phyloP scores from a whole-genome alignment of 2,888 invertebrate species.

The Entomobrya multifasciata region DNA sequence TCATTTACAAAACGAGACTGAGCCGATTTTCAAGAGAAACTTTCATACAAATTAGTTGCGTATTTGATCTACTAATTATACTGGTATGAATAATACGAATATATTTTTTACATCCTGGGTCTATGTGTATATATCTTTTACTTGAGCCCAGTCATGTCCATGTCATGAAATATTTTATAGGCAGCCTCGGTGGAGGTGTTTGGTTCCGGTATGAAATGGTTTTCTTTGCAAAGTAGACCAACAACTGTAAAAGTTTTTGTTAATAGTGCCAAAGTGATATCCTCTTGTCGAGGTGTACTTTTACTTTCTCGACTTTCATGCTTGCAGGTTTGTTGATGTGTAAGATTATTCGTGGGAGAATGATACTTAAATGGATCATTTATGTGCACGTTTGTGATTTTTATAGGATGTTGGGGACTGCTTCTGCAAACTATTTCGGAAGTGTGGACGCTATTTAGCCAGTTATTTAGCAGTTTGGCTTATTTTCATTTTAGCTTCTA shows the following conservation, averaged over 20 bases:
- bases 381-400: background rate
- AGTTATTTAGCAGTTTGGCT: conserved; percentile 58
- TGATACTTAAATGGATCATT: background rate
- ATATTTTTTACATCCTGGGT: background rate
- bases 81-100: conserved; percentile 30
- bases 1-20: conserved; percentile 48
- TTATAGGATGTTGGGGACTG: conserved; percentile 31
- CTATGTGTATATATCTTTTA: background rate
- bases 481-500: conserved; percentile 35
- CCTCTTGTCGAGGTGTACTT: conserved; percentile 57
- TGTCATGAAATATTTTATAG: background rate
- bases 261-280: conserved; percentile 62
- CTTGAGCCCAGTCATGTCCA: background rate
- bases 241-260: conserved; percentile 20
- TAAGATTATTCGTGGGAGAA: background rate
- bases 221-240: conserved; percentile 16
- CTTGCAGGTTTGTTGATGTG: conserved; percentile 47
- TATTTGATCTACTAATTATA: conserved; percentile 53
- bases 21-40: conserved; percentile 50
- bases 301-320: conserved; percentile 64
- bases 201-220: conserved; percentile 65
- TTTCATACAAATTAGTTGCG: conserved; percentile 50
- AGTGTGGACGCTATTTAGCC: background rate
- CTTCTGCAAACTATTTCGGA: conserved; percentile 36
- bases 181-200: conserved; percentile 52